Base-by-base conservation (phyloP, 2,888 invertebrate species). In the Cremastinae sp. region DNA sequence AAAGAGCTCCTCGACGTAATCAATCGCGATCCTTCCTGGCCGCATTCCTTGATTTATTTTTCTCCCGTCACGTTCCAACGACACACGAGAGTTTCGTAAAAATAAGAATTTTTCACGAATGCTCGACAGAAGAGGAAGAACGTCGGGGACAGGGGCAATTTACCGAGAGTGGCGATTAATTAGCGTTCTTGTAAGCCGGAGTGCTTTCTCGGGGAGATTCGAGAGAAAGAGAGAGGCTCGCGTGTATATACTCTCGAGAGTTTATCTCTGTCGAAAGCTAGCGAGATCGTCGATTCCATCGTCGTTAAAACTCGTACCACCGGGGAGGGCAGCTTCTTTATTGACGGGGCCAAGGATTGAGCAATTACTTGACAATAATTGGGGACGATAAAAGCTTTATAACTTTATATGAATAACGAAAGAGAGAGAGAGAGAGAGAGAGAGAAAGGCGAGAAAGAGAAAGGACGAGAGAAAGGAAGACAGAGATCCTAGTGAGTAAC, bases 281-380 rank as follows among this genome's bases (percentile, higher is more conserved):
- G 28, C 28, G 28, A 28, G 28, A 28, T 28, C 28, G 28, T 28
- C 28, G 28, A 28, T 28, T 28, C 5, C 28, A 68, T 71, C 62
- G 55, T 49, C 45, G 61, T 41, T 43, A 28, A 28, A 28, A 28
- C 28, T 28, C 61, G 62, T 70, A 53, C 61, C 66, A 75, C 49
- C 65, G 72, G 69, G 74, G 74, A 70, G 71, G 58, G 75, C 66
- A 71, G 75, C 75, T 58, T 74, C 75, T 43, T 75, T 72, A 78
- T 77, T 70, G 80, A 78, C 77, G 72, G 75, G 70, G 58, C 78
- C 76, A 70, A 74, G 79, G 83, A 86, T 86, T 82, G 83, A 84
- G 84, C 82, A 86, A 85, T 85, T 85, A 86, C 80, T 80, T 78
- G 78, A 74, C 62, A 81, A 83, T 86, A 86, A 86, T 86, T 86